Base-by-base conservation (phyloP, 2,797 vertebrate species). In the Sebastes melanostomus region DNA sequence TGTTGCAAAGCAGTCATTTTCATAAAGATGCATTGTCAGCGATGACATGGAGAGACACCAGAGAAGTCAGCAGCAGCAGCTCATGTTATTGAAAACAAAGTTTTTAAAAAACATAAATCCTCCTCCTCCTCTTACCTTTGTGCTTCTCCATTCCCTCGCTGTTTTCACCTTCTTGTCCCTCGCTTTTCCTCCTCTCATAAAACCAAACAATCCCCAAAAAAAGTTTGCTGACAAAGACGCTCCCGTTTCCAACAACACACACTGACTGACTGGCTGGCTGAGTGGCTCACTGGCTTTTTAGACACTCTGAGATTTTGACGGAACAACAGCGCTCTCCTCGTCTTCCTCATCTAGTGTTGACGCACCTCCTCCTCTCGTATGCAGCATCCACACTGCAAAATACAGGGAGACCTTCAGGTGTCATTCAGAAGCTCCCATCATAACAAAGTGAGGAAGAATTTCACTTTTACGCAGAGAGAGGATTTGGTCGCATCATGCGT, bases 61-160 rank as follows among this genome's bases (percentile, higher is more conserved):
- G 3, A 75, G 30, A 65, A 74, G 36, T 55, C 52, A 42, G 61
- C 62, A 62, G 46, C 46, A 50, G 46, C 18, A 50, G 66, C 25
- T 34, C 65, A 22, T 32, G 60, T 77, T 42, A 13, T 20, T 75
- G 60, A 50, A 50, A 36, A 22, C 58, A 50, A 55, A 81, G 60
- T 30, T 61, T n/a, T 29, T 29, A 0, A 18, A 34, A 36, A 77
- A 30, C 38, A 16, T 16, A 42, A 42, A 42, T 16, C 38, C 6
- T 42, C 38, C 42, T 22, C n/a, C 32, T 56, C 55, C 14, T 66
- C 93, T 86, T 92, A 96, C 96, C 96, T 95, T 95, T 95, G 91
- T 96, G 95, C 93, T 95, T 94, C 83, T 96, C 95, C 96, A 96
- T 96, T 91, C 87, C 65, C 83, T 81, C 74, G 71, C 86, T 46